A percentile compares a stretch with the other conserved stretches of the same genome.
Evolutionary conservation across 2,113 vertebrate genomes (phyloP).

Genomic region (Ploceus nigricollis): DNA sequence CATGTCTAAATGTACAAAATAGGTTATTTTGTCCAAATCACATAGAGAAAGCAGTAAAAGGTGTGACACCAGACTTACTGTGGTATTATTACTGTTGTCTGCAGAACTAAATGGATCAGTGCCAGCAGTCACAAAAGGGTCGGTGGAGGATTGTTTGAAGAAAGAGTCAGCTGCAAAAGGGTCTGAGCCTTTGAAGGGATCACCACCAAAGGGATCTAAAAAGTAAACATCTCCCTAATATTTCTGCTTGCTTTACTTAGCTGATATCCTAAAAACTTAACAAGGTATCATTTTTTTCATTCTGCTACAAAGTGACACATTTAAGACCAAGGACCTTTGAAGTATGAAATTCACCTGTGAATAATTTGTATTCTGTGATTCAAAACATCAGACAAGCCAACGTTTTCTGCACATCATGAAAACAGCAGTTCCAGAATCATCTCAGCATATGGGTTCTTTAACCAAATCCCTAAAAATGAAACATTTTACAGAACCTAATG

Average conservation of each 20-base stretch:
- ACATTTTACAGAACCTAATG: neutral
- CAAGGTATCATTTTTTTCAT: neutral
- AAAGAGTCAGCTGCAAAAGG: constrained; percentile 93
- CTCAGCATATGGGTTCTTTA: neutral
- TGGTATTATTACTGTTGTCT: constrained; percentile 42
- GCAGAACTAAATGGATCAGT: constrained; percentile 77
- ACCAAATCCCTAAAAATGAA: neutral
- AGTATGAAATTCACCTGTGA: neutral
- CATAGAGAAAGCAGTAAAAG: neutral
- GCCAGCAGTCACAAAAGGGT: constrained; percentile 76
- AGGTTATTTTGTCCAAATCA: neutral
- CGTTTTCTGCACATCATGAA: neutral
- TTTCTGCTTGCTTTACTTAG: neutral
- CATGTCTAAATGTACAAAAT: neutral
- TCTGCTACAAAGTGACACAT: neutral
- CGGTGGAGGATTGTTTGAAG: constrained; percentile 81
- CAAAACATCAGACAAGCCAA: neutral
- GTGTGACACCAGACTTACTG: constrained; percentile 54
- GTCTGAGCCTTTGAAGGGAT: constrained; percentile 96
- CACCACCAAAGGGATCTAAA: constrained; percentile 91
- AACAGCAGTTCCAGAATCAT: neutral
- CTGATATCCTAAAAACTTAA: neutral
- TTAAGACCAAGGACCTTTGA: neutral
- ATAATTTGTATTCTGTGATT: neutral
- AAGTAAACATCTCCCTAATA: neutral